A percentile compares a stretch with the other conserved stretches of the same genome.
Evolutionary conservation across 1,140 invertebrate species (phyloP).

Genomic region (Heliconius himera): DNA sequence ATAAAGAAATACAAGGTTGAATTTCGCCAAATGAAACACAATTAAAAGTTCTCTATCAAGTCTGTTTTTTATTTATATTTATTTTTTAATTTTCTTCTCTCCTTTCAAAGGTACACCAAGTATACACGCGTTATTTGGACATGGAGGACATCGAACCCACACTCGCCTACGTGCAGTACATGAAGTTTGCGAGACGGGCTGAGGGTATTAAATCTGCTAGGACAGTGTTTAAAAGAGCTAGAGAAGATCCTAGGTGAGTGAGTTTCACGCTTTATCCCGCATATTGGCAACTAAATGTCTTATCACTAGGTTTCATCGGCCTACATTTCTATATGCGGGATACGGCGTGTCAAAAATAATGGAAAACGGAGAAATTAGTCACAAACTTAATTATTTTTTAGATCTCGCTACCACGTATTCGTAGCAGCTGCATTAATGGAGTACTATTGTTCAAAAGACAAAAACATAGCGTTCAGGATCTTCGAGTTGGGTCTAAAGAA

Average conservation of each 20-base stretch:
- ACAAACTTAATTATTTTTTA: conserved; percentile 33
- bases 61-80: no score
- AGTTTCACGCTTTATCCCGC: no score
- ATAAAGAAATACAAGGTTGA: not conserved
- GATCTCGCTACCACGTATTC: conserved; percentile 95
- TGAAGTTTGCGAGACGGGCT: conserved; percentile 98
- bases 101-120: conserved; percentile 90
- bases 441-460: conserved; percentile 99
- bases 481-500: conserved; percentile 99
- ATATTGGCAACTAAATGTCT: no score
- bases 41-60: not conserved
- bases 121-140: conserved; percentile 96
- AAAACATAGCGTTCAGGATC: conserved; percentile 98
- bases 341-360: not conserved
- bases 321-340: no score
- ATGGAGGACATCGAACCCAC: conserved; percentile 96
- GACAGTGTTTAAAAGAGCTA: conserved; percentile 95
- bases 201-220: conserved; percentile 99
- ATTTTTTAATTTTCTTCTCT: not conserved
- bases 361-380: not conserved
- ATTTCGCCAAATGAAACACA: not conserved
- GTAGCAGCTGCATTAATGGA: conserved; percentile 99
- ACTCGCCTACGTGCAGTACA: conserved; percentile 98
- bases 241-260: conserved; percentile 90
- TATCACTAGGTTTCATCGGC: no score